Conservation (phyloP, 2,113 vertebrate species). For the Aldabrachelys gigantea region DNA sequence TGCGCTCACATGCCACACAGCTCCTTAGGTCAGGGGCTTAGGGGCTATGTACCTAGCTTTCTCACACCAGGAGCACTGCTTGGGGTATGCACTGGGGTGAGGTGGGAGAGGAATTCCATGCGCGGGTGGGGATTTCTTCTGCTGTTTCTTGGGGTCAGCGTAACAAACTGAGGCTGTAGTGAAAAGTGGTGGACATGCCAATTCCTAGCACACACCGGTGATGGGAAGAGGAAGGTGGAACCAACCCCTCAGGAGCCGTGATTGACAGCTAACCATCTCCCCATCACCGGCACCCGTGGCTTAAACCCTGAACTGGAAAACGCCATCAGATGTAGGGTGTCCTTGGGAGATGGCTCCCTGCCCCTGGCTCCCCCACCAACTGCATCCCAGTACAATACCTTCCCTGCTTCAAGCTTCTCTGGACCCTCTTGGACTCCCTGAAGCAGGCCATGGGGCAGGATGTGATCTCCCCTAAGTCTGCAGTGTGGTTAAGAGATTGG, state of each 20-base stretch:
- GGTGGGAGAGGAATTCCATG: neutral
- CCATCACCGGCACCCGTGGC: neutral
- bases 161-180: neutral
- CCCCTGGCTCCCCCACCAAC: neutral
- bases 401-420: neutral
- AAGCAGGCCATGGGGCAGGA: neutral
- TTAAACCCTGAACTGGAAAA: neutral
- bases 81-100: neutral
- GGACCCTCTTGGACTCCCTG: accelerated
- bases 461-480: neutral
- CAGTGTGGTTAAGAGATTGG: neutral
- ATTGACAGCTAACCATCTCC: too few species aligned
- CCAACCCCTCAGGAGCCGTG: too few species aligned
- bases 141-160: neutral
- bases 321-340: neutral
- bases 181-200: neutral
- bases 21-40: neutral
- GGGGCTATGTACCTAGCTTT: neutral
- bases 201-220: neutral
- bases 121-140: neutral
- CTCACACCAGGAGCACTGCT: neutral
- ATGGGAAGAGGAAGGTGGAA: neutral
- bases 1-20: neutral
- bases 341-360: neutral
- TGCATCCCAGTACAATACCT: neutral